A percentile compares a stretch with the other conserved stretches of the same genome.
Conservation (phyloP, 2,113 vertebrate genomes). For the Lycaon pictus region DNA sequence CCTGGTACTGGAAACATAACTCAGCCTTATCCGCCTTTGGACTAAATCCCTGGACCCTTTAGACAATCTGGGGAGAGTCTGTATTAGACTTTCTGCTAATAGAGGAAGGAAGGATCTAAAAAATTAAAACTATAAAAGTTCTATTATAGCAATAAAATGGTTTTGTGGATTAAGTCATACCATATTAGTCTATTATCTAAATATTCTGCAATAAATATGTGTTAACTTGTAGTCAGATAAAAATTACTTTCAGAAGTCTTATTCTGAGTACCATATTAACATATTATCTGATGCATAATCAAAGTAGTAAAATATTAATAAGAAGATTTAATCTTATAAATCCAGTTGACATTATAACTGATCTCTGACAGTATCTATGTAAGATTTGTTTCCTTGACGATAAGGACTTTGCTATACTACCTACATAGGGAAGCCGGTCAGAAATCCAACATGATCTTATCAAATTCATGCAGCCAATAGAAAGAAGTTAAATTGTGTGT, state of each 20-base stretch:
- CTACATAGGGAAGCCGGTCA: not conserved
- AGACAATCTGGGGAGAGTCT: not conserved
- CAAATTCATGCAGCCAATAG: not conserved
- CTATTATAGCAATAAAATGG: not conserved
- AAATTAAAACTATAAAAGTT: conserved; percentile 35
- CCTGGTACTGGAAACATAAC: not conserved
- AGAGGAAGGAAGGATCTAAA: not conserved
- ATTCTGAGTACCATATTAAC: conserved; percentile 9
- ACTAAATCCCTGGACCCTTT: not conserved
- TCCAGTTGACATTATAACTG: not conserved
- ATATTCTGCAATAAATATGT: not conserved
- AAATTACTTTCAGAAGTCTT: conserved; percentile 30
- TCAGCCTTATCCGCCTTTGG: not conserved
- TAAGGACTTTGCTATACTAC: conserved; percentile 18
- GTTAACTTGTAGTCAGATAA: conserved; percentile 1
- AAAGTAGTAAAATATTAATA: conserved; percentile 26
- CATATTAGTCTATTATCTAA: not conserved
- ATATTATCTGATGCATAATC: not conserved
- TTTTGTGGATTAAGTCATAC: not conserved
- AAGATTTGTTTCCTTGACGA: conserved; percentile 45
- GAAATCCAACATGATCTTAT: not conserved
- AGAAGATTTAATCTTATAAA: conserved; percentile 25
- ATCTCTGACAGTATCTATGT: not conserved
- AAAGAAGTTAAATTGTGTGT: not conserved
- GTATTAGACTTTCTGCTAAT: not conserved